Conservation (phyloP, 2,888 invertebrate genomes). For the Aproaerema taeniolella region DNA sequence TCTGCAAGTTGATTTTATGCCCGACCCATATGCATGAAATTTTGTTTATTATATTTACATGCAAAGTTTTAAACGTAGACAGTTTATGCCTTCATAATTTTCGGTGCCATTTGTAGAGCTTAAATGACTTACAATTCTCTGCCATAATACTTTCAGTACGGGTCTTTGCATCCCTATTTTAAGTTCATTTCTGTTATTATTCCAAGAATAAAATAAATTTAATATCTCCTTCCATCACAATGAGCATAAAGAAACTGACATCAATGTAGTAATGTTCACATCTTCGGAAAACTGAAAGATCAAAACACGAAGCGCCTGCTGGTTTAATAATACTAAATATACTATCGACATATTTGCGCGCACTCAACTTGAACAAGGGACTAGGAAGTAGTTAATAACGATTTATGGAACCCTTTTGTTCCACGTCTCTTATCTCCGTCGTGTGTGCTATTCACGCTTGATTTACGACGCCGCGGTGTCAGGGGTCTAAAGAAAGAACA, state of each 20-base stretch:
- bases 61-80: constrained; percentile 4
- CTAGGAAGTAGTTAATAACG: constrained; percentile 62
- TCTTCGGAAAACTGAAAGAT: too few species aligned
- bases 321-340: constrained; percentile 11
- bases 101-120: not conserved
- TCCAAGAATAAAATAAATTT: too few species aligned
- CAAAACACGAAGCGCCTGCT: constrained; percentile 3
- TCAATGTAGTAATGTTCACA: too few species aligned
- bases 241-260: too few species aligned
- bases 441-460: constrained; percentile 65
- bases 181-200: too few species aligned
- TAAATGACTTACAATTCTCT: too few species aligned
- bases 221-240: too few species aligned
- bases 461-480: constrained; percentile 58
- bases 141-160: too few species aligned
- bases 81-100: constrained; percentile 2
- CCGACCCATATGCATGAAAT: constrained; percentile 15
- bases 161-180: too few species aligned
- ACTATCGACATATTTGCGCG: constrained; percentile 15
- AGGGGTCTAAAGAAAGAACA: constrained; percentile 41
- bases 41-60: constrained; percentile 8
- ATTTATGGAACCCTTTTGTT: constrained; percentile 74
- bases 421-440: constrained; percentile 61
- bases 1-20: constrained; percentile 18
- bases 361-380: constrained; percentile 53